phyloP scores from a whole-genome alignment of 2,797 vertebrate species.

The Chaunax sp. region DNA sequence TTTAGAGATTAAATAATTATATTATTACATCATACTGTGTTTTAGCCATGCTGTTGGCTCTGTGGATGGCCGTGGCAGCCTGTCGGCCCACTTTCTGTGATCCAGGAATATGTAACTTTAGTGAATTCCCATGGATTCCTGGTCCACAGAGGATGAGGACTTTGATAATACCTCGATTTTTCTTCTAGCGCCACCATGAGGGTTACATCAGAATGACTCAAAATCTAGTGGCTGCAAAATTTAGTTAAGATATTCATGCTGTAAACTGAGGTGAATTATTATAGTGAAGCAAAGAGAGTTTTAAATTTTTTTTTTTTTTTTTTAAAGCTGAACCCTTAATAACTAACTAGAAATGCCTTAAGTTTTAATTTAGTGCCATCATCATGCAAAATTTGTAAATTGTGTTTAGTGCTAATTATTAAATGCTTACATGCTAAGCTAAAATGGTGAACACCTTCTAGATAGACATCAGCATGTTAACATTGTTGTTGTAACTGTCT shows the following conservation, averaged over 20 bases:
- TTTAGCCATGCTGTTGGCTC: no score
- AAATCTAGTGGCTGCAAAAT: neutral
- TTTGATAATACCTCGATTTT: neutral
- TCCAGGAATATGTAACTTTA: no score
- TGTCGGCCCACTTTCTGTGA: no score
- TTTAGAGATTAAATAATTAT: slow-evolving; percentile 2
- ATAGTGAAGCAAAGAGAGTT: no score
- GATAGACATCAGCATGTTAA: neutral
- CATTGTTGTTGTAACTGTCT: neutral
- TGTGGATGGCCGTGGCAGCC: no score
- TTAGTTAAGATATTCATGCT: neutral
- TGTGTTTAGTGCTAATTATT: slow-evolving; percentile 5
- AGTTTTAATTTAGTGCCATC: no score
- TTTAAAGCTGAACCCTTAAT: no score
- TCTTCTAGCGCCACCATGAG: neutral
- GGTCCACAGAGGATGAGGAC: no score
- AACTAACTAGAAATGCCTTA: no score
- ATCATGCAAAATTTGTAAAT: no score
- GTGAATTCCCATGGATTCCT: no score
- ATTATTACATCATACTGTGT: slow-evolving; percentile 11
- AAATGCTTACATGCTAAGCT: neutral
- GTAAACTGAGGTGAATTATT: no score
- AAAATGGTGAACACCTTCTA: neutral
- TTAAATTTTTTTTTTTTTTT: neutral
- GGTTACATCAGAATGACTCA: neutral